Conservation (phyloP, 2,113 vertebrate species). For the Thamnophis sirtalis region DNA sequence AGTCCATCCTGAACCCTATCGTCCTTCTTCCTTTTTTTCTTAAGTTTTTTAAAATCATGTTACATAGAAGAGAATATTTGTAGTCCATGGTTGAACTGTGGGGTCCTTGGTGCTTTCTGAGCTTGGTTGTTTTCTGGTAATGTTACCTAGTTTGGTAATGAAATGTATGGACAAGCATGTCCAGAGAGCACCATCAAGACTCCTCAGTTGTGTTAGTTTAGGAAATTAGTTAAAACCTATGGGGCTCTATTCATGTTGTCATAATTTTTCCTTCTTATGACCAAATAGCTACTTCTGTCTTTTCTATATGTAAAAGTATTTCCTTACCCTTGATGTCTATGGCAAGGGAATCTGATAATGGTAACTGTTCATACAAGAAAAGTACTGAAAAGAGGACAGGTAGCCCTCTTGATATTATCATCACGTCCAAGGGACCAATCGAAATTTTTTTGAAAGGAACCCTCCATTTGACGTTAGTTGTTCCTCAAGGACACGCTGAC, state of each 20-base stretch:
- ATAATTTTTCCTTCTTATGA: neutral
- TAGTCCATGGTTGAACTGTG: neutral
- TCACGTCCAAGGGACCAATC: neutral
- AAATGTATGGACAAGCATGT: neutral
- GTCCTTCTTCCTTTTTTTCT: neutral
- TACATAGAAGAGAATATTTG: neutral
- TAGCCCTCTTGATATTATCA: neutral
- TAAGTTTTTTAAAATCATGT: neutral
- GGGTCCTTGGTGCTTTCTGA: neutral
- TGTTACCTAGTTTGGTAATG: neutral
- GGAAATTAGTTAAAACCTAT: neutral
- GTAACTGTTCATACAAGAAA: neutral
- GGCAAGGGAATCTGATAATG: neutral
- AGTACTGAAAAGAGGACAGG: neutral
- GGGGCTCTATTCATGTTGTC: neutral
- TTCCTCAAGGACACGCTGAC: neutral
- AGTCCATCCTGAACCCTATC: neutral
- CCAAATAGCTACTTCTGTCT: neutral
- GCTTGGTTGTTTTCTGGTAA: neutral
- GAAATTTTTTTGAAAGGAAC: neutral
- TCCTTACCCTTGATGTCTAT: neutral
- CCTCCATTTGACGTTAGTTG: neutral
- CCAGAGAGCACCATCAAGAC: neutral
- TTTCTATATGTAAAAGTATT: neutral
- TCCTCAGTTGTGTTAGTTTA: neutral